Evolutionary conservation across 2,888 invertebrate genomes (phyloP), one percentile per base, ranked within the genome.

Genomic region (Chromoteleia sp.): DNA sequence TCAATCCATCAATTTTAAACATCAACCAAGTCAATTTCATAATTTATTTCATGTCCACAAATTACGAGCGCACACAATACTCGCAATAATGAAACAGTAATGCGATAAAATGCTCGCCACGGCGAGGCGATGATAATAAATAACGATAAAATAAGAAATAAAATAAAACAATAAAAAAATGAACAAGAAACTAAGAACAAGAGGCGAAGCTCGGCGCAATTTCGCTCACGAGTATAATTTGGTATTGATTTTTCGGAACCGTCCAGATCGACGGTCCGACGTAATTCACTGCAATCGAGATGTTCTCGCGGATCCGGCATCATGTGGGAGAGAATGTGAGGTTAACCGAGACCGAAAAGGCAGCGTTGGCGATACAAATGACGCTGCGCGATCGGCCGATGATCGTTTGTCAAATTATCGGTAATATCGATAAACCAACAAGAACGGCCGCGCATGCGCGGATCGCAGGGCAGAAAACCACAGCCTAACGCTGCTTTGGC

Each of bases 361-460:
- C 75, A 45, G 39, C 52, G 87, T 89, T 87, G 86, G 87, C 84
- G 86, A 84, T 77, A 85, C 84, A 87, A 88, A 87, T 85, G 84
- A 85, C 84, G 85, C 75, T 80, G 68, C 79, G 68, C 67, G 80
- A 79, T 81, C 84, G 86, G 83, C 73, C 82, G 82, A 73, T 83
- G 85, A 86, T 86, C 89, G 90, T 89, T 91, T 89, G 89, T 91
- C 90, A 89, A 91, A 91, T 91, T 91, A 91, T 89, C 91, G 90
- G 88, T 91, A 91, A 90, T 91, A 88, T 88, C 86, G 87, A 88
- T 91, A 91, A 91, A 91, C 89, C 90, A 91, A 91, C 91, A 91
- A 90, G 86, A 86, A 84, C 74, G 74, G 41, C 43, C 83, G 61
- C 50, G 74, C 73, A 45, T 68, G 68, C 52, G 43, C 76, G 63